Percentiles rank a stretch among this genome's conserved stretches.
phyloP scores from a whole-genome alignment of 2,888 invertebrate genomes.

The Agonopterix arenella region DNA sequence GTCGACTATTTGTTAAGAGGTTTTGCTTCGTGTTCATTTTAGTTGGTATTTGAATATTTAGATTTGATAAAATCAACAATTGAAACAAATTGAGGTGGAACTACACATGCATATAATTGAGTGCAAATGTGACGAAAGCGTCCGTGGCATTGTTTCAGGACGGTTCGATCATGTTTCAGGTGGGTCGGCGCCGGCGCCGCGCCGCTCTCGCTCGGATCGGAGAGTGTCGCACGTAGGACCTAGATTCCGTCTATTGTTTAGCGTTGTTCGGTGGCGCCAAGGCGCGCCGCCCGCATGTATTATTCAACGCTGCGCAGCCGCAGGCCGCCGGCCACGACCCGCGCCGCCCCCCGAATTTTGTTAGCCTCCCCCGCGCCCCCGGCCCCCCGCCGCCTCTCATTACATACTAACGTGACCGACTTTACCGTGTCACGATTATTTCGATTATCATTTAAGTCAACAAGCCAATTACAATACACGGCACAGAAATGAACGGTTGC shows the following conservation, averaged over 20 bases:
- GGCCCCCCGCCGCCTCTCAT: constrained; percentile 46
- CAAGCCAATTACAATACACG: constrained; percentile 18
- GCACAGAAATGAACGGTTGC: not conserved
- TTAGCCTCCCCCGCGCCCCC: constrained; percentile 19
- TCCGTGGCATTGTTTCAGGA: not conserved
- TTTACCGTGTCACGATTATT: constrained; percentile 53
- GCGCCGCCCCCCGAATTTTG: constrained; percentile 64
- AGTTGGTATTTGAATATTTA: no score
- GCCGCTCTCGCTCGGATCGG: constrained; percentile 5
- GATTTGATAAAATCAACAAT: no score
- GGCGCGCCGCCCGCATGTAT: constrained; percentile 45
- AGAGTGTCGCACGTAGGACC: constrained; percentile 26
- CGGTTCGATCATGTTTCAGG: not conserved
- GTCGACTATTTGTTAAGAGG: no score
- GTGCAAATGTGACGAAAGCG: no score
- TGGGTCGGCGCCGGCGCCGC: not conserved
- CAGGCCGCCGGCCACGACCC: constrained; percentile 53
- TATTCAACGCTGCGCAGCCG: constrained; percentile 48
- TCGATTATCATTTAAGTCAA: constrained; percentile 46
- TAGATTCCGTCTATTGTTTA: constrained; percentile 51
- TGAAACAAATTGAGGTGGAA: no score
- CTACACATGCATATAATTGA: no score
- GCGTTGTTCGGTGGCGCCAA: constrained; percentile 13
- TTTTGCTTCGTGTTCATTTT: no score
- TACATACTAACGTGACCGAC: constrained; percentile 61